Base-by-base conservation (phyloP, 2,888 invertebrate species). In the Epistrophella euchroma region DNA sequence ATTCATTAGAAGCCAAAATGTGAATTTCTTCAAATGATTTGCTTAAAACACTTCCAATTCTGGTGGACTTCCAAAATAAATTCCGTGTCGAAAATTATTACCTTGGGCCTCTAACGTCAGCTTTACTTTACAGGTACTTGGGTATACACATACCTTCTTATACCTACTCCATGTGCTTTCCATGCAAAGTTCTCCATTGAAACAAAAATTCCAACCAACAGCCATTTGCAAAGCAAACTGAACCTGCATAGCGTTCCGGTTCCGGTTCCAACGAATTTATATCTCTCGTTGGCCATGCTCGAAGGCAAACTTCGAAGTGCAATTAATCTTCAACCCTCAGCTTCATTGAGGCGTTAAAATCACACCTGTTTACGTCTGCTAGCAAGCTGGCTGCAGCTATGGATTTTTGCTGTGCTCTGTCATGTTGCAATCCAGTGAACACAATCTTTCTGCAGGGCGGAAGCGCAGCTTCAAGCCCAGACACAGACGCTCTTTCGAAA, bases 281-380 rank as follows among this genome's bases (percentile, higher is more conserved):
- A 47, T 47, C 62, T 45, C 17, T 45, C 11, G 62, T 50, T 22
- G 68, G 68, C 68, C 68, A 68, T 25, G 68, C 50, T 52, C 37
- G 37, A 68, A 68, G 68, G 68, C 68, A 68, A 68, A 68, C 50
- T 68, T 50, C 68, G 58, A 56, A 71, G 71, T 66, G 75, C 70
- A 83, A 78, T 83, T 83, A 78, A 83, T 78, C 78, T 77, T 72
- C 68, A 78, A 70, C 73, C 78, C 78, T 64, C 70, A 72, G 40
- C 62, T 83, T 70, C 55, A 83, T 74, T 83, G 62, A 74, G 62
- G 73, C 77, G 73, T 70, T 58, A 75, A 62, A 68, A 75, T 58
- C 47, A 62, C 80, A 68, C 55, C 75, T 55, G 45, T 75, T 75
- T 66, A 66, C 75, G 25, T 37, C 60, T 43, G 50, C 50, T 35